Evolutionary conservation across 2,888 invertebrate genomes (phyloP), one percentile per base, ranked within the genome.

Genomic region (Phalangium opilio): DNA sequence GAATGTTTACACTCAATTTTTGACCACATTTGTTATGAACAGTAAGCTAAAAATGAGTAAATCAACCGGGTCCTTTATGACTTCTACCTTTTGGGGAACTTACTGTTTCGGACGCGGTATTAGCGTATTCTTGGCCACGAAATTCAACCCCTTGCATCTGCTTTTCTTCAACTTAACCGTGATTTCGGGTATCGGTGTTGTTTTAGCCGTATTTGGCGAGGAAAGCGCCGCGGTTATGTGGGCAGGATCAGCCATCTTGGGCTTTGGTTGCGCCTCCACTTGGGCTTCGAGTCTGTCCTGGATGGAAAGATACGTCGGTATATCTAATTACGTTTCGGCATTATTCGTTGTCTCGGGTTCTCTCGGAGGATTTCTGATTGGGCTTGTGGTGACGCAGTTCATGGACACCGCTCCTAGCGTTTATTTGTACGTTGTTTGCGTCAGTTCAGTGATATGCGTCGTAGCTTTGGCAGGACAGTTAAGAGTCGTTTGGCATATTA

Each of bases 281-380:
- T 68, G 68, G 49, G 68, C 68, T 3, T 63, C 68, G 0, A 62
- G 63, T 34, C 60, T 69, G 12, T 60, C 65, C 1, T 68, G 68
- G 68, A 62, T 66, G 2, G 66, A 68, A 52, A 59, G 61, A 19
- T 66, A 66, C 56, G 62, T 67, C 47, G 27, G 27, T 27, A 27
- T 27, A 4, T 27, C 27, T 7, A 27, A 27, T 27, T 27, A 7
- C 27, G 27, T 27, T 4, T 27, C 27, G 5, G 27, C 5, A 27
- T 27, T 27, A 8, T 27, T 27, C 27, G 27, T 27, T 4, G 27
- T 27, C 4, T 27, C 27, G 27, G 27, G 27, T 7, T 7, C 27
- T 8, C 5, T 8, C 27, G 27, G 27, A 7, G 27, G 27, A 7
- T 27, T 27, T 27, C 8, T 27, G 5, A 27, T 27, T 4, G 4